Base-by-base conservation (phyloP, 1,140 invertebrate genomes). In the Aphidius gifuensis region DNA sequence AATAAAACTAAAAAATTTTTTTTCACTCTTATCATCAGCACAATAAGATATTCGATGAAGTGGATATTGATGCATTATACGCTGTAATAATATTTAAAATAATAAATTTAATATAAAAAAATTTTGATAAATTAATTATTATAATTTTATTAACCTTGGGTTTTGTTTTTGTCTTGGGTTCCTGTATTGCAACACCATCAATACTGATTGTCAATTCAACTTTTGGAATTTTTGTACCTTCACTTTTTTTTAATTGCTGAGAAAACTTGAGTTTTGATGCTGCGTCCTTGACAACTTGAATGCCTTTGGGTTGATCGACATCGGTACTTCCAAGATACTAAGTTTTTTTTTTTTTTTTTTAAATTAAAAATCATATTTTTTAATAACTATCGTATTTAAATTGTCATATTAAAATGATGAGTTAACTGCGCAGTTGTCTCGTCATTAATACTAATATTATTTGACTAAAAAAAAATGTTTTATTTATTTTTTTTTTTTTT, bases 31-130 rank as follows among this genome's bases (percentile, higher is more conserved):
- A 78, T 98, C 96, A 77, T 98, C 96, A 6, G 96, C 96, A 83
- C 96, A 98, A 80, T 98, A 98, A 0, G 94, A 97, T 80, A 98
- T 98, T 77, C 94, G 87, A 78, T 98, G 95, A n/a, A 98, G 80
- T 1, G 96, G 95, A 79, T 97, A 98, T 77, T 97, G 94, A 79
- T 97, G 91, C 72, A 95, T 83, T 53, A 97, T 93, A 72, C 83
- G 81, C 86, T 67, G 39, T 38, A 60, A 49, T 61, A 60, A 57
- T 32, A 61, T 60, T 40, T 40, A 9, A 62, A 46, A 46, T 53
- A 59, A 62, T 39, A 50, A 61, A 48, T 16, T 42, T 46, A 53
- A 51, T 50, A 61, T 6, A 51, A 21, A 49, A 16, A 1, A 1
- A 59, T 9, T 11, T n/a, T 44, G 32, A 40, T 58, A 23, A 48